Percentiles rank a stretch among this genome's conserved stretches.
These are phyloP conservation scores for Urophycis tenuis DNA, from an alignment of 2,797 vertebrate genomes.

Conservation along the genomic window DNA sequence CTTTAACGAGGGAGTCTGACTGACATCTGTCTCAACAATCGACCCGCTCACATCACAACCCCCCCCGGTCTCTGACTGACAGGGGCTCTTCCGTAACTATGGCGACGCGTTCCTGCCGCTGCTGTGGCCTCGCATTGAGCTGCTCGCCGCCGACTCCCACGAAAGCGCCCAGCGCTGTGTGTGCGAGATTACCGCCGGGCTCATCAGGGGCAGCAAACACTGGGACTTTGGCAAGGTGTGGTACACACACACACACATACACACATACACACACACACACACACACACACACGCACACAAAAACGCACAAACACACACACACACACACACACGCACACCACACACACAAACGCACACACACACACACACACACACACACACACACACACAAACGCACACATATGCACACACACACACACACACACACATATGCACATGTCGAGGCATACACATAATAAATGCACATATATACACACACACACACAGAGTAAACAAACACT, in stretches of 20 bases:
- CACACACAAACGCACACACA: neutral
- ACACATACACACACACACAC: conserved; percentile 11
- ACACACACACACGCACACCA: neutral
- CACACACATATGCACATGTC: too few relatives aligned
- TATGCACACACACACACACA: neutral
- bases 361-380: neutral
- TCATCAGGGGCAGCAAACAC: conserved; percentile 95
- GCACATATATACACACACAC: conserved; percentile 13
- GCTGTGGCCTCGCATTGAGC: conserved; percentile 86
- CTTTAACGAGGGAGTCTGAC: too few relatives aligned
- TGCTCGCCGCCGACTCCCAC: conserved; percentile 82
- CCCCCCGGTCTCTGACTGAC: conserved; percentile 45
- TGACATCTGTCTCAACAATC: neutral
- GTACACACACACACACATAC: conserved; percentile 14
- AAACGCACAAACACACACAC: neutral
- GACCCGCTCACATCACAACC: neutral
- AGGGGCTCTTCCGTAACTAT: conserved; percentile 97
- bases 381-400: too few relatives aligned
- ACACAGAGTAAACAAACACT: too few relatives aligned
- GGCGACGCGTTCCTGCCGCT: conserved; percentile 85
- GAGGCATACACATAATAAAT: too few relatives aligned
- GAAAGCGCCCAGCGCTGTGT: conserved; percentile 94
- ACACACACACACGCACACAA: neutral
- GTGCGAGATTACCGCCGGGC: conserved; percentile 93
- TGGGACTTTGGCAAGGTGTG: conserved; percentile 75